These are phyloP conservation scores for Laothoe populi DNA, from an alignment of 2,888 invertebrate species.

Conservation along the genomic window DNA sequence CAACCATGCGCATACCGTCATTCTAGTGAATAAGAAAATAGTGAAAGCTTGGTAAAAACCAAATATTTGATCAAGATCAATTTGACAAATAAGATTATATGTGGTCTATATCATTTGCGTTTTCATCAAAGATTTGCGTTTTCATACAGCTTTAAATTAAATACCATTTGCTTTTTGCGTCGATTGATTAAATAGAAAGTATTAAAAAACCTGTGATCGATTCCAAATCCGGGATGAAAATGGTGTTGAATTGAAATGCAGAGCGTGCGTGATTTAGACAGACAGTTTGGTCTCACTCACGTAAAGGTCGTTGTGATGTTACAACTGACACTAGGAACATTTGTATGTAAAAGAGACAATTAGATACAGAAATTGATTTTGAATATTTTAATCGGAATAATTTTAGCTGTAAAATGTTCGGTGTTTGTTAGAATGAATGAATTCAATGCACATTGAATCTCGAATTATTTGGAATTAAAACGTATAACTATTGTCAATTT, in stretches of 20 bases:
- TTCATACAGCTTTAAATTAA: too few species aligned
- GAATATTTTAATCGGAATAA: neutral
- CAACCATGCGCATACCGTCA: too few species aligned
- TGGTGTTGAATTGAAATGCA: conserved; percentile 9
- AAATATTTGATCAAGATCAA: too few species aligned
- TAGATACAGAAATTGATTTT: neutral
- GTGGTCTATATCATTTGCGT: too few species aligned
- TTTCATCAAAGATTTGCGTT: too few species aligned
- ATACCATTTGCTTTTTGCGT: too few species aligned
- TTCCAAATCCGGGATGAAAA: neutral
- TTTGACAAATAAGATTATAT: too few species aligned
- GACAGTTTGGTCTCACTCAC: conserved; percentile 8
- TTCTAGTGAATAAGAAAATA: too few species aligned
- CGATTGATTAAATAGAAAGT: too few species aligned
- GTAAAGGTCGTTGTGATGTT: neutral
- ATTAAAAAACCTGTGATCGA: conserved; percentile 4
- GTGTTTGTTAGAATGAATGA: neutral
- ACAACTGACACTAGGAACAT: neutral
- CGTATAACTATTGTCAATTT: neutral
- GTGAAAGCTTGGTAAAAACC: too few species aligned
- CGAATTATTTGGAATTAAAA: neutral
- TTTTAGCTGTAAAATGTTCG: neutral
- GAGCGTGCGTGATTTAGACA: neutral
- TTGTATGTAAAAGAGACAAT: neutral
- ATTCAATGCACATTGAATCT: neutral